Conservation (phyloP, 2,113 vertebrate species). For the Rhagologus leucostigma region DNA sequence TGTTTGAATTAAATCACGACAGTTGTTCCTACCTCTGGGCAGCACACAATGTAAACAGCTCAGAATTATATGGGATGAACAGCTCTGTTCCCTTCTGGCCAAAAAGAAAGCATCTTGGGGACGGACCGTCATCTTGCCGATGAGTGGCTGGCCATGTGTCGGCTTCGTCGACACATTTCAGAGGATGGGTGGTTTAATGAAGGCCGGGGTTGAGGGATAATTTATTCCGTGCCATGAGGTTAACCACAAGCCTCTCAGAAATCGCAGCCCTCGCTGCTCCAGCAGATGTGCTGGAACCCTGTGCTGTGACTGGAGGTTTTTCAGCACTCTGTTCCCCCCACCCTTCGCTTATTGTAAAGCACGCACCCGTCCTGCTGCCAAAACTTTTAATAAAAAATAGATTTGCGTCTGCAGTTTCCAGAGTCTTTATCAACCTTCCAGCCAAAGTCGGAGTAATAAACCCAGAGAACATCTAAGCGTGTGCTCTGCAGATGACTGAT, state of each 20-base stretch:
- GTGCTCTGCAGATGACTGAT: constrained; percentile 53
- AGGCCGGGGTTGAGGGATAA: constrained; percentile 53
- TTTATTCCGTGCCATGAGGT: constrained; percentile 67
- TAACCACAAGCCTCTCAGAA: constrained; percentile 73
- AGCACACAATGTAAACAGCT: not conserved
- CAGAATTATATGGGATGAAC: not conserved
- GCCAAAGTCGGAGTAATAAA: constrained; percentile 58
- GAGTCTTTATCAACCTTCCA: constrained; percentile 49
- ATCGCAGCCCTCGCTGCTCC: constrained; percentile 66
- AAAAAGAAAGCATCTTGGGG: not conserved
- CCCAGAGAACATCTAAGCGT: constrained; percentile 9
- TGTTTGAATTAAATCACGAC: not conserved
- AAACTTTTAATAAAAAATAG: constrained; percentile 43
- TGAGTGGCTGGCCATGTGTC: constrained; percentile 46
- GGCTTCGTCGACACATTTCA: constrained; percentile 55
- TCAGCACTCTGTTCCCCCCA: constrained; percentile 35
- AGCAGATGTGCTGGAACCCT: constrained; percentile 74
- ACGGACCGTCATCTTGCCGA: not conserved
- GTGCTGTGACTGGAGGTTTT: constrained; percentile 69
- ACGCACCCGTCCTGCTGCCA: constrained; percentile 51
- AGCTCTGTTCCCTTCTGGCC: not conserved
- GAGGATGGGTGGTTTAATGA: constrained; percentile 63
- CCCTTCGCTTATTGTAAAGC: constrained; percentile 24
- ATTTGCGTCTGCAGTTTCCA: constrained; percentile 41
- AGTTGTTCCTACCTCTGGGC: constrained; percentile 9